phyloP scores from a whole-genome alignment of 2,797 vertebrate species.

The Tarsius wallacei region DNA sequence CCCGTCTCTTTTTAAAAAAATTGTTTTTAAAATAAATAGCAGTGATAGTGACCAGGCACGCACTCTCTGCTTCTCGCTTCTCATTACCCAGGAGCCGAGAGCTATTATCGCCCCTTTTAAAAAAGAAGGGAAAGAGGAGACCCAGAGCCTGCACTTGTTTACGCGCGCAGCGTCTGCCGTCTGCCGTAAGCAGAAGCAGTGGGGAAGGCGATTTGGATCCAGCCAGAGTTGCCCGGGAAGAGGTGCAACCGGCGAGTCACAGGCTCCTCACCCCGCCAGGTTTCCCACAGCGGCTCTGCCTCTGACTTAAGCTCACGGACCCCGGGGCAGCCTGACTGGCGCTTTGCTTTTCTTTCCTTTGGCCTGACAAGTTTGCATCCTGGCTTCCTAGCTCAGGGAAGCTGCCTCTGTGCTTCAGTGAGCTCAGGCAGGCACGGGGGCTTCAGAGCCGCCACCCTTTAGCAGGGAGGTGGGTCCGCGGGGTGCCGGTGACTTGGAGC shows the following conservation, averaged over 20 bases:
- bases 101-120: background rate
- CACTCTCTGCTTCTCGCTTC: background rate
- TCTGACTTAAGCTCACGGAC: background rate
- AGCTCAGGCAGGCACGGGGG: background rate
- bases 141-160: background rate
- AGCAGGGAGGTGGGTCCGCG: background rate
- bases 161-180: background rate
- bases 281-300: no score
- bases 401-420: background rate
- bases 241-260: background rate
- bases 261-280: background rate
- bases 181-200: background rate
- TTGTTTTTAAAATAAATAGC: no score
- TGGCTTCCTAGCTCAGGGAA: background rate
- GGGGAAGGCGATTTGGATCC: background rate
- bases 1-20: no score
- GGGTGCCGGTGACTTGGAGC: background rate
- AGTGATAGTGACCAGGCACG: background rate
- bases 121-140: background rate
- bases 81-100: background rate
- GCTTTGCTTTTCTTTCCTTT: background rate
- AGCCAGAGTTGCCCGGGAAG: background rate
- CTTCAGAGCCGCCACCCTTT: rapidly evolving
- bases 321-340: background rate
- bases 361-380: background rate